Conservation (phyloP, 2,888 invertebrate species). For the Parnassius mnemosyne region DNA sequence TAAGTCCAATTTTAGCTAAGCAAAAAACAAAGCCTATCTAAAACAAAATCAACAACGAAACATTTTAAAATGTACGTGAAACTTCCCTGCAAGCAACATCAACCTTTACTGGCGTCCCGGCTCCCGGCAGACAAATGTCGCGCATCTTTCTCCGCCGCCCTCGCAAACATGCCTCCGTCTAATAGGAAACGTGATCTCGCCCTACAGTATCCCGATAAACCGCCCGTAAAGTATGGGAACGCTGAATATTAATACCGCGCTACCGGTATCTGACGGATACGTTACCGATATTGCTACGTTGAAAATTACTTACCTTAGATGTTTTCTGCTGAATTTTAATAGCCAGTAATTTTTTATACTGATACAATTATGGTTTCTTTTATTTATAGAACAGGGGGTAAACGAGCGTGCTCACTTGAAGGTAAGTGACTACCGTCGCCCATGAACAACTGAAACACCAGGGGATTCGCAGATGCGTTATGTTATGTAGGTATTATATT, state of each 20-base stretch:
- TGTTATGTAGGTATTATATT: no score
- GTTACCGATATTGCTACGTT: background rate
- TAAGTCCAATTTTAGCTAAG: no score
- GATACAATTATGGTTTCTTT: no score
- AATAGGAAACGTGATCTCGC: conserved; percentile 43
- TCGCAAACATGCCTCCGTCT: conserved; percentile 29
- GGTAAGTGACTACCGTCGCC: no score
- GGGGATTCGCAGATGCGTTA: no score
- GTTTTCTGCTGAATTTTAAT: conserved; percentile 1
- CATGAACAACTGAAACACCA: no score
- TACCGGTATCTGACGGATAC: background rate
- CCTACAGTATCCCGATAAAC: conserved; percentile 19
- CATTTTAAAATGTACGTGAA: background rate
- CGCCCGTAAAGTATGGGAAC: conserved; percentile 8
- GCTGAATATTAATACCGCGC: conserved; percentile 13
- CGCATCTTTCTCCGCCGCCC: conserved; percentile 46
- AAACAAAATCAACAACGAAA: background rate
- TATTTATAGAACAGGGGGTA: no score
- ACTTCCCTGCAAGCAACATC: conserved; percentile 7
- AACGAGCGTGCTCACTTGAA: no score
- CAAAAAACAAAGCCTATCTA: background rate
- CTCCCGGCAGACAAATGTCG: conserved; percentile 51
- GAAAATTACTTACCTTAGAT: background rate
- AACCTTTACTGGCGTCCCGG: conserved; percentile 37
- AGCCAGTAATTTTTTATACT: background rate